A percentile compares a stretch with the other conserved stretches of the same genome.
Evolutionary conservation across 2,888 invertebrate genomes (phyloP).

Genomic region (Tenthredo mesomela): DNA sequence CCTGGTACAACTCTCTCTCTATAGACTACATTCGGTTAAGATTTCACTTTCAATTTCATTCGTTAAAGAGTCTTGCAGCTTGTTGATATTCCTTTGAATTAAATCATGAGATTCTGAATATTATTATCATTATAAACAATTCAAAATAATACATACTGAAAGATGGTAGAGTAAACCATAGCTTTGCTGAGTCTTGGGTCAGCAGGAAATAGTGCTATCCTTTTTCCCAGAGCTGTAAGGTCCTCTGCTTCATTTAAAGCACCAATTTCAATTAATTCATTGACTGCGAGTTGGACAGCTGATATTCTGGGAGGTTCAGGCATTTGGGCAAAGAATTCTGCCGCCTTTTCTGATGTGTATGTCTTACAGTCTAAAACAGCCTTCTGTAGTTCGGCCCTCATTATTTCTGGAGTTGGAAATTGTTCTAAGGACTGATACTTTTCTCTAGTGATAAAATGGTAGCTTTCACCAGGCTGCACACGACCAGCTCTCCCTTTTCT

Average conservation of each 20-base stretch:
- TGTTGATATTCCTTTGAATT: not conserved
- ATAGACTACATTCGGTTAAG: not conserved
- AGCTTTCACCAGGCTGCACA: slow-evolving; percentile 82
- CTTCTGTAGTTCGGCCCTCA: slow-evolving; percentile 81
- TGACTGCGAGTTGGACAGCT: slow-evolving; percentile 81
- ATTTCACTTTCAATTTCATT: slow-evolving; percentile 29
- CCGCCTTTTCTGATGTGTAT: slow-evolving; percentile 80
- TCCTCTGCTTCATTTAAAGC: slow-evolving; percentile 81
- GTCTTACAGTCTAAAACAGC: slow-evolving; percentile 83
- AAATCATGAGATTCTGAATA: not conserved
- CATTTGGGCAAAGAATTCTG: slow-evolving; percentile 82
- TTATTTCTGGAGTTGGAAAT: slow-evolving; percentile 83
- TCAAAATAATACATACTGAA: slow-evolving; percentile 73
- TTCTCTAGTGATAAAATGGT: slow-evolving; percentile 78
- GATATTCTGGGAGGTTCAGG: slow-evolving; percentile 82
- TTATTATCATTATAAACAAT: not conserved
- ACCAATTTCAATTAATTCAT: slow-evolving; percentile 81
- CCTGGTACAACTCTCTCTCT: slow-evolving; percentile 9
- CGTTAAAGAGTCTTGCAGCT: not conserved
- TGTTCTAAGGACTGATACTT: slow-evolving; percentile 79
- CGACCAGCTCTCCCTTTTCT: slow-evolving; percentile 86
- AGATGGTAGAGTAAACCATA: slow-evolving; percentile 81
- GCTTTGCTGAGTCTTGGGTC: slow-evolving; percentile 83
- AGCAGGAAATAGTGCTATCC: slow-evolving; percentile 80
- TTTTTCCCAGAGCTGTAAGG: slow-evolving; percentile 83